These are phyloP conservation scores for Liparis tanakae DNA, from an alignment of 2,797 vertebrate genomes.

Conservation along the genomic window DNA sequence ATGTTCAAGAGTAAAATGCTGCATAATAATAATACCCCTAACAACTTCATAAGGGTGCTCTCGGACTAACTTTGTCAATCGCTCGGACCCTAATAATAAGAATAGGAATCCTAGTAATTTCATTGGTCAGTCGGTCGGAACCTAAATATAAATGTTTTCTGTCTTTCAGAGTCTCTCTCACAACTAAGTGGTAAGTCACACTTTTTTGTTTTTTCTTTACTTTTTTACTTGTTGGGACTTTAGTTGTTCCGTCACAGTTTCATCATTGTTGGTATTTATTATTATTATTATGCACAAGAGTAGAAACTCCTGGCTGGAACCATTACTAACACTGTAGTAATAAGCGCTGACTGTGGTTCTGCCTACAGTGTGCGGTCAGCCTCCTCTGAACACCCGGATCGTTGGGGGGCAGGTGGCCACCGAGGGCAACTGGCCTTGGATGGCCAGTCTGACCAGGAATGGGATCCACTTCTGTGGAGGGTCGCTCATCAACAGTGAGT, in stretches of 20 bases:
- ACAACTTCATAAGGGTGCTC: too few species aligned
- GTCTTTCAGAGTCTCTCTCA: constrained; percentile 5
- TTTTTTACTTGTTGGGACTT: background rate
- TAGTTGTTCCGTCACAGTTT: background rate
- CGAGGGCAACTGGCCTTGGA: constrained; percentile 85
- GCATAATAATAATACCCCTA: too few species aligned
- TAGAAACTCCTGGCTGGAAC: background rate
- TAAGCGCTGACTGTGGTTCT: constrained; percentile 2
- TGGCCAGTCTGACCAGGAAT: constrained; percentile 70
- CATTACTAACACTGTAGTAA: background rate
- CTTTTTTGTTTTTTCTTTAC: background rate
- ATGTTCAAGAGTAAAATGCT: too few species aligned
- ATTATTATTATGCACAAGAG: background rate
- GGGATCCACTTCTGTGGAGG: constrained; percentile 79
- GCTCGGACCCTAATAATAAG: too few species aligned
- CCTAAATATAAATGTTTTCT: background rate
- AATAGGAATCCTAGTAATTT: too few species aligned
- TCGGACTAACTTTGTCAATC: too few species aligned
- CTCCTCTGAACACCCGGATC: constrained; percentile 49
- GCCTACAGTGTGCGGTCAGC: constrained; percentile 45
- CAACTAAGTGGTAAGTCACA: background rate
- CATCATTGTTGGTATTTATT: background rate
- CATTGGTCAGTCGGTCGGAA: too few species aligned
- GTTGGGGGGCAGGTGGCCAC: constrained; percentile 59
- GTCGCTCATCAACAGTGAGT: constrained; percentile 78